Percentiles rank a stretch among this genome's conserved stretches.
phyloP scores from a whole-genome alignment of 2,113 vertebrate genomes.

The Aldabrachelys gigantea region DNA sequence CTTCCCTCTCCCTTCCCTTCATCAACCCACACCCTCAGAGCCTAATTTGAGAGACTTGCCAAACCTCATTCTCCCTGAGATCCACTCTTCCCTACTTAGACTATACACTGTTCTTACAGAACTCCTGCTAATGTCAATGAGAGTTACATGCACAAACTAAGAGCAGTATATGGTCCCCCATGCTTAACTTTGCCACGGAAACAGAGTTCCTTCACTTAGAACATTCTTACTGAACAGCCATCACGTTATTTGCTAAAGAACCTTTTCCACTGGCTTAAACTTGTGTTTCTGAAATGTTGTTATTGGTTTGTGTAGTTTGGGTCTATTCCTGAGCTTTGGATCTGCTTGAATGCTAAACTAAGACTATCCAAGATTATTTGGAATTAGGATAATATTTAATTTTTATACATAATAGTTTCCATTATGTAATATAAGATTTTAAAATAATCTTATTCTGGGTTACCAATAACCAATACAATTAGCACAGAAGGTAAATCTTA shows the following conservation, averaged over 20 bases:
- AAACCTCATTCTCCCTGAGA: neutral
- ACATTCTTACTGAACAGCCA: neutral
- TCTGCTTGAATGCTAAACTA: neutral
- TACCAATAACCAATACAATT: neutral
- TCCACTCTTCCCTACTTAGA: neutral
- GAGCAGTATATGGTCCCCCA: neutral
- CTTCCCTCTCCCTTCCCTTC: neutral
- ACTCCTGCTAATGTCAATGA: neutral
- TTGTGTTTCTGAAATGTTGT: neutral
- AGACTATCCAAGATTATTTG: neutral
- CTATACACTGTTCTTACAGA: neutral
- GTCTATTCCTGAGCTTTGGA: neutral
- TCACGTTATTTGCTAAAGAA: neutral
- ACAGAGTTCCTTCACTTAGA: neutral
- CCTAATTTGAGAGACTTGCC: neutral
- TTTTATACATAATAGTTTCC: rapidly evolving
- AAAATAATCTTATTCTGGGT: neutral
- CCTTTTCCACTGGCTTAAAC: neutral
- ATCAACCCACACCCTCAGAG: neutral
- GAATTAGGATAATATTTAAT: neutral
- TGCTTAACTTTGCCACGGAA: neutral
- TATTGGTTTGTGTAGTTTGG: neutral
- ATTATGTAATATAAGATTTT: neutral
- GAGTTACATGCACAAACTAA: neutral
- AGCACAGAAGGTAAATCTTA: neutral